Percentiles rank a stretch among this genome's conserved stretches.
Conservation (phyloP, 1,140 invertebrate species). For the Scaptomyza graminum region DNA sequence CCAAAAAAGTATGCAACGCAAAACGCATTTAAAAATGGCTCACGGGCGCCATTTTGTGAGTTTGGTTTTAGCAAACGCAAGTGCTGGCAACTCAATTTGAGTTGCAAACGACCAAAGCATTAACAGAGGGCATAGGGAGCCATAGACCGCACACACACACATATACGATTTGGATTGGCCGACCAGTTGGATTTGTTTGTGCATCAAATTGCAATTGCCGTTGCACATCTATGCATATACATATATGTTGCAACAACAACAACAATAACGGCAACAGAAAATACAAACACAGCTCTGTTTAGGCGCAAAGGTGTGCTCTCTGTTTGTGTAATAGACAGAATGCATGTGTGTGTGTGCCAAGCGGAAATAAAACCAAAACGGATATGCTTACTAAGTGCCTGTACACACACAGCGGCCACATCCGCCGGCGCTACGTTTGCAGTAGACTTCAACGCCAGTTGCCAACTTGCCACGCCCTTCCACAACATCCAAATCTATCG, state of each 20-base stretch:
- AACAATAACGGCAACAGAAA: not conserved
- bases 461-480: constrained; percentile 14
- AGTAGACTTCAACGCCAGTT: constrained; percentile 39
- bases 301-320: not conserved
- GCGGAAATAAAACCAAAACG: constrained; percentile 81
- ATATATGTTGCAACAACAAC: constrained; percentile 30
- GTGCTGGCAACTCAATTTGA: constrained; percentile 47
- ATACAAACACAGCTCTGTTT: constrained; percentile 14
- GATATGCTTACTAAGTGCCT: constrained; percentile 80
- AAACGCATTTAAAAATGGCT: constrained; percentile 46
- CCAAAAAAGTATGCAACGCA: constrained; percentile 24
- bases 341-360: constrained; percentile 27
- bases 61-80: constrained; percentile 7
- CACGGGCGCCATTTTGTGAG: constrained; percentile 43
- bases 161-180: constrained; percentile 35
- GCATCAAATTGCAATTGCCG: constrained; percentile 77
- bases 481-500: no score
- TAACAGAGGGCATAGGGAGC: constrained; percentile 30
- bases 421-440: constrained; percentile 54
- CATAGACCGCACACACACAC: constrained; percentile 15
- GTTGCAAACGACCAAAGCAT: constrained; percentile 46
- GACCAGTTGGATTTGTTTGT: constrained; percentile 67
- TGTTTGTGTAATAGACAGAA: constrained; percentile 16
- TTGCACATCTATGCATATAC: constrained; percentile 59
- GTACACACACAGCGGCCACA: constrained; percentile 74